Evolutionary conservation across 2,113 vertebrate genomes (phyloP), one percentile per base, ranked within the genome.

Genomic region (Platichthys flesus): DNA sequence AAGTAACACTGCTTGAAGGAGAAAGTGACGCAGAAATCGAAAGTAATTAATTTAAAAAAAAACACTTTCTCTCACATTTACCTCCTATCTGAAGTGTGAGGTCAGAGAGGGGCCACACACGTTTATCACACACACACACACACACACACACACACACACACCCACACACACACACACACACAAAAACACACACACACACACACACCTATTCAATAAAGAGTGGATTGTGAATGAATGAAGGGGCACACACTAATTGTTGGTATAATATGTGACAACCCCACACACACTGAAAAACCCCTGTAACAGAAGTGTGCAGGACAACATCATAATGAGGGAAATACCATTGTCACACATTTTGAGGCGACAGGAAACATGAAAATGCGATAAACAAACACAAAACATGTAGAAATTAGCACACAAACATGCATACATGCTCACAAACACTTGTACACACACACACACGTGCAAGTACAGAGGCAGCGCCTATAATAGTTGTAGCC

Each of bases 401-500:
- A 52, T 14, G 14, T 4, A 23, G 13, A 58, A 5, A 54, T 54
- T 8, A 54, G 8, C n/a, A 56, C 8, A 31, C 31, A n/a, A 6
- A 52, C 4, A 14, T 23, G 9, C 21, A 2, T 23, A 23, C n/a
- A 56, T 13, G 16, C 37, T 37, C 3, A 49, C 35, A 61, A 31
- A 60, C 26, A 40, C 47, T 54, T 35, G 40, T 24, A 63, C 47
- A 79, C 3, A 16, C 52, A 23, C 52, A 55, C 52, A 26, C 3
- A 16, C 52, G 69, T n/a, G 79, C 20, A 26, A 13, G 1, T 8
- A 45, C 35, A 76, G 47, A 61, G 12, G 12, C 45, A 71, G 23
- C 24, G 64, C 66, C 8, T 0, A 62, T 70, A 85, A 84, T 75
- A 87, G 74, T 58, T 37, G 51, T 7, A 4, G 60, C 74, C 79